Percentiles rank a stretch among this genome's conserved stretches.
Conservation (phyloP, 2,888 invertebrate genomes). For the Meteorus colon region DNA sequence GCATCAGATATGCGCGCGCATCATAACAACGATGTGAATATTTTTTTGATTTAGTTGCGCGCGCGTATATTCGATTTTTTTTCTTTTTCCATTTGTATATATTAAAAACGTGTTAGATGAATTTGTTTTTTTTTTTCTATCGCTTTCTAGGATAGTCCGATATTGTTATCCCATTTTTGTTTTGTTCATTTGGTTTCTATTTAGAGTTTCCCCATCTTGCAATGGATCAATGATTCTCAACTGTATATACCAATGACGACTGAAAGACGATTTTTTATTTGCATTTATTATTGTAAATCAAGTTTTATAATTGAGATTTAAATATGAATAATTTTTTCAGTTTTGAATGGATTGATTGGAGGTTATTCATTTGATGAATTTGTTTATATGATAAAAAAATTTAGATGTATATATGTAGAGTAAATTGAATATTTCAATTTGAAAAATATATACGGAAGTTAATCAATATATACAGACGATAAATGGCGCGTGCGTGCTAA, state of each 20-base stretch:
- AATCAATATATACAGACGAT: constrained; percentile 20
- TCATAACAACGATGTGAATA: no score
- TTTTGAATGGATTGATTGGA: no score
- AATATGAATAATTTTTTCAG: no score
- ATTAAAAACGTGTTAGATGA: neutral
- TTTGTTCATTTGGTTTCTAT: neutral
- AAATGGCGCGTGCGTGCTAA: constrained; percentile 18
- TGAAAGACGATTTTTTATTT: neutral
- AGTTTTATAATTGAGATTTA: no score
- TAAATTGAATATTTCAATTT: constrained; percentile 32
- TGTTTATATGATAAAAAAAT: no score
- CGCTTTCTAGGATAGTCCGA: neutral
- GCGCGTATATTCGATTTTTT: neutral
- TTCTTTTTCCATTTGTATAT: neutral
- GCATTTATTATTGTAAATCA: neutral
- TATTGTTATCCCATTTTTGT: neutral
- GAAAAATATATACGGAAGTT: constrained; percentile 10
- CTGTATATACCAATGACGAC: neutral
- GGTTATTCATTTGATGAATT: no score
- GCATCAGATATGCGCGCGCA: constrained; percentile 41
- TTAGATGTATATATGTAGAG: no score
- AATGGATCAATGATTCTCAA: neutral
- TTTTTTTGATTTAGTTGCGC: neutral
- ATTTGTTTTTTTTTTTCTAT: neutral
- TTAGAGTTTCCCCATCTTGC: neutral